Conservation (phyloP, 2,888 invertebrate genomes). For the Peribatodes rhomboidaria region DNA sequence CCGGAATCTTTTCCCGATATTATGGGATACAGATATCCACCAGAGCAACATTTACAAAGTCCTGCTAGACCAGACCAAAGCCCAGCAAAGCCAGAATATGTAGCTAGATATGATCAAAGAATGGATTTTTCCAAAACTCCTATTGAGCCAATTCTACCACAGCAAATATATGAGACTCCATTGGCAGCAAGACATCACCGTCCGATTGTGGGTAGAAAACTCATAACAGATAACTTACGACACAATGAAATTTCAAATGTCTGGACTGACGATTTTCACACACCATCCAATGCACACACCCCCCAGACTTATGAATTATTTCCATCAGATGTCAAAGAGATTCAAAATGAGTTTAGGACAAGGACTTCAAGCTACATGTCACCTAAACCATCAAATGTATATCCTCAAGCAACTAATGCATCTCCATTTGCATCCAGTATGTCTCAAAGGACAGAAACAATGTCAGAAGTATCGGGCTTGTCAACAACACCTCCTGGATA, state of each 20-base stretch:
- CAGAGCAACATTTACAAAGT: conserved; percentile 7
- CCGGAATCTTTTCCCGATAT: conserved; percentile 71
- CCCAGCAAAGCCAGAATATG: neutral
- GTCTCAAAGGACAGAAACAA: conserved; percentile 1
- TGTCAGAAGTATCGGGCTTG: conserved; percentile 3
- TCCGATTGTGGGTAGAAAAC: conserved; percentile 72
- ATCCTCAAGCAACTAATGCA: neutral
- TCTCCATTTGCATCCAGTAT: neutral
- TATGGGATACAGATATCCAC: conserved; percentile 36
- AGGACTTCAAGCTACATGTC: neutral
- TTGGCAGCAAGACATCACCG: conserved; percentile 53
- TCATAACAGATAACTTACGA: conserved; percentile 50
- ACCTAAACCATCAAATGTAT: neutral
- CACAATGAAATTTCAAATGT: conserved; percentile 38
- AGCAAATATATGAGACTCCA: conserved; percentile 47
- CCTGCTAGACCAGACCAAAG: neutral
- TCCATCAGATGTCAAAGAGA: conserved; percentile 58
- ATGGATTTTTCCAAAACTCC: neutral
- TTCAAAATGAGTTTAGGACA: conserved; percentile 54
- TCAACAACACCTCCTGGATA: neutral
- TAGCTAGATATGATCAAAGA: neutral
- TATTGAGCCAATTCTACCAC: conserved; percentile 41
- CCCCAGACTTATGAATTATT: conserved; percentile 65
- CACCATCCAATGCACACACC: conserved; percentile 51
- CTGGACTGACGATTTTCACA: conserved; percentile 42